phyloP scores from a whole-genome alignment of 2,113 vertebrate genomes.

The Psophia crepitans region DNA sequence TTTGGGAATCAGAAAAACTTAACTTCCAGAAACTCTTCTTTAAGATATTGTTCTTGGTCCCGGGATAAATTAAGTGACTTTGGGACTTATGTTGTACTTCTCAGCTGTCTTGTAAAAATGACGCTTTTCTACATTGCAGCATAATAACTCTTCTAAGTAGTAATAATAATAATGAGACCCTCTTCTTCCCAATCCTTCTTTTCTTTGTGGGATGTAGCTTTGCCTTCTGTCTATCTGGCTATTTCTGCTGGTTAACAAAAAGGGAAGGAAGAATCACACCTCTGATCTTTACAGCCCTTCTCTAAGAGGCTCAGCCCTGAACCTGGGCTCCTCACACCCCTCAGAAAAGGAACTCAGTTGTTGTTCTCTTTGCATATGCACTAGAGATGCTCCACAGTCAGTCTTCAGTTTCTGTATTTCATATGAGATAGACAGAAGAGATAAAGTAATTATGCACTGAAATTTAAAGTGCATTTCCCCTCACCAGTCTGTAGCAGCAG shows the following conservation, averaged over 20 bases:
- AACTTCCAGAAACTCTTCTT: not conserved
- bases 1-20: not conserved
- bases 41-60: not conserved
- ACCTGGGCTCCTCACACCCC: accelerated
- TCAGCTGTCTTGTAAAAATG: not conserved
- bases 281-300: not conserved
- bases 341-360: not conserved
- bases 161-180: not conserved
- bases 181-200: not conserved
- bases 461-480: not conserved
- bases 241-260: not conserved
- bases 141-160: not conserved
- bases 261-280: not conserved
- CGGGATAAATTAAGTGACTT: not conserved
- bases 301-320: not conserved
- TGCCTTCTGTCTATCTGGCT: not conserved
- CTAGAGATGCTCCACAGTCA: not conserved
- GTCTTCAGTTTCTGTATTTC: not conserved
- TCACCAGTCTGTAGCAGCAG: not conserved
- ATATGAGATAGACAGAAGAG: not conserved
- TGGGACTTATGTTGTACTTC: not conserved
- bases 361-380: not conserved
- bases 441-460: not conserved
- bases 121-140: not conserved
- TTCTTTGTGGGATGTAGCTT: not conserved